Percentiles rank a stretch among this genome's conserved stretches.
phyloP scores from a whole-genome alignment of 53 echinoderm and acorn worm species.

The Henricia sp. region DNA sequence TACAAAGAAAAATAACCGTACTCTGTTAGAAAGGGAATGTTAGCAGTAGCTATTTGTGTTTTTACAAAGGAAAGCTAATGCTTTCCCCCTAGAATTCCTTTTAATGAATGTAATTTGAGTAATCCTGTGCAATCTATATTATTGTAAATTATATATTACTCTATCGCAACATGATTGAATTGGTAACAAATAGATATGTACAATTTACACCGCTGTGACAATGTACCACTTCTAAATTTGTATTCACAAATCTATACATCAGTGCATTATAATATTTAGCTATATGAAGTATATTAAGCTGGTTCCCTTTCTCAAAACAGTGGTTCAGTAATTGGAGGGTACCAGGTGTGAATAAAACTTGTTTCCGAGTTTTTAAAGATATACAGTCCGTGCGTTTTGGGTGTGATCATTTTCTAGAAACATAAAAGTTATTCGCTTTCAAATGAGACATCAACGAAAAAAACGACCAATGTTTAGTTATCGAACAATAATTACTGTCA shows the following conservation, averaged over 20 bases:
- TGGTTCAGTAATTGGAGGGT: neutral
- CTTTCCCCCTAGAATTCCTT: no score
- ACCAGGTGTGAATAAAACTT: slow-evolving; percentile 19
- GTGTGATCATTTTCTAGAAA: no score
- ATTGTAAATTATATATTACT: slow-evolving; percentile 45
- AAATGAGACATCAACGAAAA: no score
- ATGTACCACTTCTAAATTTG: slow-evolving; percentile 13
- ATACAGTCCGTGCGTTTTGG: no score
- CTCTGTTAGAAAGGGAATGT: no score
- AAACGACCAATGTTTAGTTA: no score
- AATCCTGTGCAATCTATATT: neutral
- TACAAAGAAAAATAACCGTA: no score
- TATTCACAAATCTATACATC: slow-evolving; percentile 26
- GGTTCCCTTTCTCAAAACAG: slow-evolving; percentile 18
- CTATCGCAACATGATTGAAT: slow-evolving; percentile 29
- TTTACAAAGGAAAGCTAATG: no score
- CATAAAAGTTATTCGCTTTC: no score
- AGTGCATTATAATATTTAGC: neutral
- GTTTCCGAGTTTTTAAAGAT: no score
- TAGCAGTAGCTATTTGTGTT: no score
- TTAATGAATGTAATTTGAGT: neutral
- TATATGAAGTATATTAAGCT: neutral
- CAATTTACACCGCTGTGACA: slow-evolving; percentile 7
- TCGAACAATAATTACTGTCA: no score
- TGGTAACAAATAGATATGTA: slow-evolving; percentile 48